Evolutionary conservation across 1,140 invertebrate genomes (phyloP).

Genomic region (Bombus waltoni): DNA sequence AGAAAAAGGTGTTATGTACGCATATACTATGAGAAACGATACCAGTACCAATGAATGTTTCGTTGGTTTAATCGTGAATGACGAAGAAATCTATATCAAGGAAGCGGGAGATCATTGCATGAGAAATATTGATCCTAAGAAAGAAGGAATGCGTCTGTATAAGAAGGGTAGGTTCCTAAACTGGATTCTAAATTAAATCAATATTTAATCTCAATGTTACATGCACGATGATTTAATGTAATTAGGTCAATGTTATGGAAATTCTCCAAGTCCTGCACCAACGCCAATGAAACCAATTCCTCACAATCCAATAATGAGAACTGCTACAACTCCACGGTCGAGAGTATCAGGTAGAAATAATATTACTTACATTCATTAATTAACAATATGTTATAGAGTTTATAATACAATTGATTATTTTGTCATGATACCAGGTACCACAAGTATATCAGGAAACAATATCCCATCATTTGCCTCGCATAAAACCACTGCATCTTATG

Average conservation of each 20-base stretch:
- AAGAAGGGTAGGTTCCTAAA: constrained; percentile 80
- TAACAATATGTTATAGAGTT: not conserved
- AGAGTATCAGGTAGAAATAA: constrained; percentile 56
- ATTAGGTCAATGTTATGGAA: constrained; percentile 80
- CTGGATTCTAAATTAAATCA: not conserved
- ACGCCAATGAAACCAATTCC: constrained; percentile 75
- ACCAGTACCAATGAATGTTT: constrained; percentile 88
- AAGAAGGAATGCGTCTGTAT: constrained; percentile 86
- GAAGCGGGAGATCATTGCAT: constrained; percentile 89
- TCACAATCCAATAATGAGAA: constrained; percentile 74
- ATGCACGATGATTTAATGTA: not conserved
- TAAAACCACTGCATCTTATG: constrained; percentile 25
- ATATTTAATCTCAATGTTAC: not conserved
- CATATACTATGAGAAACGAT: constrained; percentile 88
- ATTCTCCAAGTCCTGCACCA: constrained; percentile 80
- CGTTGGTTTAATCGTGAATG: constrained; percentile 86
- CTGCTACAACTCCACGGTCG: constrained; percentile 67
- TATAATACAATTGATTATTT: constrained; percentile 22
- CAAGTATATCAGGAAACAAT: constrained; percentile 56
- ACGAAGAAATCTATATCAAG: constrained; percentile 87
- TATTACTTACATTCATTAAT: not conserved
- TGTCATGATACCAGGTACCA: constrained; percentile 43
- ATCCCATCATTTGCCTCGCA: constrained; percentile 57
- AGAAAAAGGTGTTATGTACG: constrained; percentile 87
- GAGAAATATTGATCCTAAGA: constrained; percentile 85